Evolutionary conservation across 1,140 invertebrate genomes (phyloP).

Genomic region (Drosophila sturtevanti): DNA sequence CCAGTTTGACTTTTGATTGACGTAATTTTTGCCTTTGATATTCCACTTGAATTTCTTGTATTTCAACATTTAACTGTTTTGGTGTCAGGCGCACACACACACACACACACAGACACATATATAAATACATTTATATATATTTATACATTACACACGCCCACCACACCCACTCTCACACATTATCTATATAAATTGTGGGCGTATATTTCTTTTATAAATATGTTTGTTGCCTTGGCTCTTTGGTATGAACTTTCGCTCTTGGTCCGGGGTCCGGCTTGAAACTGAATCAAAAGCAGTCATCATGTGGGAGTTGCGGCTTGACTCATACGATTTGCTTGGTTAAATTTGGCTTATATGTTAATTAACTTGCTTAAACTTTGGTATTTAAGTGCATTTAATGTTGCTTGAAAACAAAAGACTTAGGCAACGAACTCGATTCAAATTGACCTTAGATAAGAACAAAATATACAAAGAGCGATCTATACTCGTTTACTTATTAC

Average conservation of each 20-base stretch:
- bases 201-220: conserved; percentile 39
- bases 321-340: conserved; percentile 53
- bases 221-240: conserved; percentile 32
- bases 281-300: conserved; percentile 21
- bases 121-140: conserved; percentile 25
- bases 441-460: conserved; percentile 9
- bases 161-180: conserved; percentile 68
- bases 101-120: conserved; percentile 58
- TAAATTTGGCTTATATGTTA: conserved; percentile 63
- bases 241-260: conserved; percentile 65
- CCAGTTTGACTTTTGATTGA: conserved; percentile 74
- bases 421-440: conserved; percentile 64
- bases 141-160: conserved; percentile 46
- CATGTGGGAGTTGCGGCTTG: conserved; percentile 51
- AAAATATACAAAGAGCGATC: background rate
- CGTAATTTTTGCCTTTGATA: conserved; percentile 80
- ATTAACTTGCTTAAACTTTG: conserved; percentile 66
- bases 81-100: conserved; percentile 74
- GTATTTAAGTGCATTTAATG: conserved; percentile 42
- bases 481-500: conserved; percentile 28
- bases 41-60: conserved; percentile 79
- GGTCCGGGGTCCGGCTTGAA: conserved; percentile 25
- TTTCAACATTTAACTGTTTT: conserved; percentile 80
- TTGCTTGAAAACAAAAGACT: conserved; percentile 53
- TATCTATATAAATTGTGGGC: conserved; percentile 42